A percentile compares a stretch with the other conserved stretches of the same genome.
Evolutionary conservation across 35 echinoderm and acorn worm species (phyloP).

Genomic region (Anneissia japonica): DNA sequence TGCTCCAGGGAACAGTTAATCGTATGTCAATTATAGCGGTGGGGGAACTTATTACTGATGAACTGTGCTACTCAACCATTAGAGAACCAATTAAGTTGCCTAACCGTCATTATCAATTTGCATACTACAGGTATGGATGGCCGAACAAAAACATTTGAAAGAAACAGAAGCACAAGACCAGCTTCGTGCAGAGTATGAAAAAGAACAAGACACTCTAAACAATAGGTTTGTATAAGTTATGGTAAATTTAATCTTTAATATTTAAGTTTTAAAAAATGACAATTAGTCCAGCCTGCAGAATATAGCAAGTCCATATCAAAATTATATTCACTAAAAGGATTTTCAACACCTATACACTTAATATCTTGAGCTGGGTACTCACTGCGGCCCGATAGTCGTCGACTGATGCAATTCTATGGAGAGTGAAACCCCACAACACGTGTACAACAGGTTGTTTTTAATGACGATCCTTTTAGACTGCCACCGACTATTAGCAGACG

Average conservation of each 20-base stretch:
- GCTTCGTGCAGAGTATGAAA: constrained; percentile 80
- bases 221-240: constrained; percentile 54
- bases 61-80: no score
- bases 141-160: constrained; percentile 60
- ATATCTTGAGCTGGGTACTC: not conserved
- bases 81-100: no score
- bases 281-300: not conserved
- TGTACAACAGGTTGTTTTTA: no score
- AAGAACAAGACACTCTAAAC: constrained; percentile 77
- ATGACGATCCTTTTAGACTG: no score
- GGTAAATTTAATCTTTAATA: not conserved
- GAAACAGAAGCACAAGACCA: constrained; percentile 66
- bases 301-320: not conserved
- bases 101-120: no score
- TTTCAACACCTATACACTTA: not conserved
- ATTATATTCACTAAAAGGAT: not conserved
- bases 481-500: no score
- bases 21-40: no score
- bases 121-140: constrained; percentile 99
- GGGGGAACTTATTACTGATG: no score
- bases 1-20: no score
- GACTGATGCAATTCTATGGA: no score
- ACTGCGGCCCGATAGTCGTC: not conserved
- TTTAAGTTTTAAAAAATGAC: not conserved
- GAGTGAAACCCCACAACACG: no score